A percentile compares a stretch with the other conserved stretches of the same genome.
Evolutionary conservation across 1,140 invertebrate genomes (phyloP).

Genomic region (Drosophila chauvacae): DNA sequence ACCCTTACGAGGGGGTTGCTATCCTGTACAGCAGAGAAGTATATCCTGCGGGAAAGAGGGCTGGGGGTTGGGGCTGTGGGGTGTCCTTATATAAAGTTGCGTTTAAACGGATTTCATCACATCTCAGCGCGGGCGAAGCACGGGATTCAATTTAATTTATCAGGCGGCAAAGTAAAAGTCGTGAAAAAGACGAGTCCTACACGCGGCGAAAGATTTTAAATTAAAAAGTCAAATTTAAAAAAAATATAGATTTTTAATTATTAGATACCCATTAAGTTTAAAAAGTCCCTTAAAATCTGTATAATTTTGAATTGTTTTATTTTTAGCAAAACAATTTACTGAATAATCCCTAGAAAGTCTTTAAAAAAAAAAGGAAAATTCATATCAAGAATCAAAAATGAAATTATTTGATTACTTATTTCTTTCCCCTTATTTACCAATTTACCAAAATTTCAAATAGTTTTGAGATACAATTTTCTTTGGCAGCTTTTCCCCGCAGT

Average conservation of each 20-base stretch:
- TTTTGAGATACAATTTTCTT: not conserved
- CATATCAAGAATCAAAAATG: no score
- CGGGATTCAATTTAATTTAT: slow-evolving; percentile 79
- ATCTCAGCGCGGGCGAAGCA: slow-evolving; percentile 27
- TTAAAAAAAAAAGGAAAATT: no score
- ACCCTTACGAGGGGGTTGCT: slow-evolving; percentile 13
- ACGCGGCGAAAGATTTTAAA: slow-evolving; percentile 22
- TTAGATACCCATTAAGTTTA: no score
- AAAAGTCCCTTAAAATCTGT: no score
- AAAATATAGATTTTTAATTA: no score
- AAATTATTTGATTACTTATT: no score
- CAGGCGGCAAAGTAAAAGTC: slow-evolving; percentile 55
- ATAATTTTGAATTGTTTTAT: no score
- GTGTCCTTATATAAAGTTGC: slow-evolving; percentile 48
- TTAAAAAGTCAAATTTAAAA: no score
- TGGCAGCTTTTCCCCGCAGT: not conserved
- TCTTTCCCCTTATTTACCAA: no score
- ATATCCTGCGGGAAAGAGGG: not conserved
- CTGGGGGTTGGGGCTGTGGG: not conserved
- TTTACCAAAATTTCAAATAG: not conserved
- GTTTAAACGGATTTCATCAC: slow-evolving; percentile 79
- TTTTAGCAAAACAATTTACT: no score
- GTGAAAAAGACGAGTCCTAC: slow-evolving; percentile 15
- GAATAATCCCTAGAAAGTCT: no score
- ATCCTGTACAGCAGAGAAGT: not conserved